Evolutionary conservation across 2,888 invertebrate species (phyloP).

Genomic region (Ramazzottius varieornatus): DNA sequence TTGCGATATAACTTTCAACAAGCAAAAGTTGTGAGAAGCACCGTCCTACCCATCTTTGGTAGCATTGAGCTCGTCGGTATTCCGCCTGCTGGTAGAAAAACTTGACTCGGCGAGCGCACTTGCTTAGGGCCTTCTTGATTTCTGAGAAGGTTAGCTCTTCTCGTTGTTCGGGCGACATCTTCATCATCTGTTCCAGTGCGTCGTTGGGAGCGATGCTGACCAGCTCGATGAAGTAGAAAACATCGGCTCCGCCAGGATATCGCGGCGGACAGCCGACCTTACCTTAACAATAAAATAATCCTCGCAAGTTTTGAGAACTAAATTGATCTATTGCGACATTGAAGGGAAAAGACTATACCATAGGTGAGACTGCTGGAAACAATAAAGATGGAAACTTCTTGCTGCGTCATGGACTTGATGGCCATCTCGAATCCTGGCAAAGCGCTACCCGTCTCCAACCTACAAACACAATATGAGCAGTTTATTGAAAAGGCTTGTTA

Average conservation of each 20-base stretch:
- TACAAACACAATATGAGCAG: no score
- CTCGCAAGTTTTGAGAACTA: no score
- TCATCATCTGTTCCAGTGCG: not conserved
- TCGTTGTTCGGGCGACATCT: not conserved
- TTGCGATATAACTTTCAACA: not conserved
- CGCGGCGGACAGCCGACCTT: not conserved
- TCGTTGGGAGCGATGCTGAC: not conserved
- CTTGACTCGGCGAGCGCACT: not conserved
- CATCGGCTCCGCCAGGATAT: not conserved
- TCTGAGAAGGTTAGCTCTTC: not conserved
- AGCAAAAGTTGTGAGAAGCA: not conserved
- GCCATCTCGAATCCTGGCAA: not conserved
- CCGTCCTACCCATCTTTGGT: not conserved
- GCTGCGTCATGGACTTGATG: not conserved
- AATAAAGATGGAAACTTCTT: not conserved
- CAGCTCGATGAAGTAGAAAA: not conserved
- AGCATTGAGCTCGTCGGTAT: not conserved
- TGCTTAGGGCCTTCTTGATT: not conserved
- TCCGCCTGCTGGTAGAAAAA: not conserved
- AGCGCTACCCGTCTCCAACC: not conserved
- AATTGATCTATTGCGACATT: no score
- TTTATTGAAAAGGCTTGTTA: no score
- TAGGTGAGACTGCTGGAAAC: not conserved
- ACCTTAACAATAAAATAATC: no score
- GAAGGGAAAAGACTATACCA: no score